phyloP scores from a whole-genome alignment of 2,797 vertebrate genomes.

The Chiloscyllium punctatum region DNA sequence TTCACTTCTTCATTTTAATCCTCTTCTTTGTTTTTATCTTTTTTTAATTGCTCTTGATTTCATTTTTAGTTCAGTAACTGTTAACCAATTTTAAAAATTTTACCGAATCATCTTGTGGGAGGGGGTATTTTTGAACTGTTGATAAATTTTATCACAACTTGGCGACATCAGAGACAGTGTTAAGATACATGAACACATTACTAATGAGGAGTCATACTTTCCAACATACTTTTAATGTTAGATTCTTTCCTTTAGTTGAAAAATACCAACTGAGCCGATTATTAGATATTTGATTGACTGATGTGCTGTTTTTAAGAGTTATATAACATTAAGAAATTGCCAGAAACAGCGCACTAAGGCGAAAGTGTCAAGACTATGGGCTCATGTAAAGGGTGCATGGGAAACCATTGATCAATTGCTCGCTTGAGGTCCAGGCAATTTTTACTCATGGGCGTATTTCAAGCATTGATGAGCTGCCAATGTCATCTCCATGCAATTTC shows the following conservation, averaged over 20 bases:
- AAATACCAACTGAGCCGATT: neutral
- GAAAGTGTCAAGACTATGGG: neutral
- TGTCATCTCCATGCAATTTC: neutral
- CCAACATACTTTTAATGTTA: neutral
- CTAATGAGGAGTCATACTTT: neutral
- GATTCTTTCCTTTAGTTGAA: neutral
- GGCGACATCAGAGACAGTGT: neutral
- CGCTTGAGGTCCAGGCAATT: neutral
- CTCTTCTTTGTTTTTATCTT: neutral
- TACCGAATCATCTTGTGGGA: neutral
- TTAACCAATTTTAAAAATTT: neutral
- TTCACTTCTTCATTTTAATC: constrained; percentile 22
- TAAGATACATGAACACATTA: neutral
- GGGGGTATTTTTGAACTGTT: neutral
- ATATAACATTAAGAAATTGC: neutral
- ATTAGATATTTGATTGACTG: neutral
- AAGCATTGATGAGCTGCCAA: neutral
- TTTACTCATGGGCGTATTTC: neutral
- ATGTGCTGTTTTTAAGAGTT: neutral
- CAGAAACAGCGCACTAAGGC: neutral
- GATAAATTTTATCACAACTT: neutral
- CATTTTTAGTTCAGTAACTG: neutral
- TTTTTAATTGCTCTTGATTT: neutral
- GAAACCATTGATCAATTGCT: neutral
- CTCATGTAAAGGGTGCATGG: neutral